Percentiles rank a stretch among this genome's conserved stretches.
phyloP scores from a whole-genome alignment of 2,888 invertebrate species.

The Palloptera scutellata region DNA sequence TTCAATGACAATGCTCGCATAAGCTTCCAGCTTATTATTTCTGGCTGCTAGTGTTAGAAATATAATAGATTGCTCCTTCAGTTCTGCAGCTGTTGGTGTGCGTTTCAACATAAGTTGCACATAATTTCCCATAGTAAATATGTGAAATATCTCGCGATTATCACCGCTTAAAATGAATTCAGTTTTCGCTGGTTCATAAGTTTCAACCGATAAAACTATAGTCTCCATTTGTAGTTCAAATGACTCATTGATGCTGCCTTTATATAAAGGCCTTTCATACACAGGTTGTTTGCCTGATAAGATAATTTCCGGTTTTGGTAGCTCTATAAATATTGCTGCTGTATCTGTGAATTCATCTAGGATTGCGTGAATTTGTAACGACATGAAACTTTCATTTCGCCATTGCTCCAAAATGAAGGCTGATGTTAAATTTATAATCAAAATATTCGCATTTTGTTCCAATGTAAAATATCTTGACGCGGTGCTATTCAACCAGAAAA shows the following conservation, averaged over 20 bases:
- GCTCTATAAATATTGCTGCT: slow-evolving; percentile 33
- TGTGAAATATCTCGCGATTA: slow-evolving; percentile 33
- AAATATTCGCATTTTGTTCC: slow-evolving; percentile 17
- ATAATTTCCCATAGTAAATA: slow-evolving; percentile 16
- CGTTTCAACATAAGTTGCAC: slow-evolving; percentile 30
- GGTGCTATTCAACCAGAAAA: slow-evolving; percentile 30
- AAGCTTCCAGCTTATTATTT: slow-evolving; percentile 16
- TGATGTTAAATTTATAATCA: slow-evolving; percentile 32
- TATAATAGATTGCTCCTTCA: slow-evolving; percentile 19
- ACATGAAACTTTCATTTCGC: slow-evolving; percentile 31
- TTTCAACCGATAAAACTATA: slow-evolving; percentile 34
- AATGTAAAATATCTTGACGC: slow-evolving; percentile 28
- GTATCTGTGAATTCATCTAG: slow-evolving; percentile 30
- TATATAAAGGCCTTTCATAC: slow-evolving; percentile 42
- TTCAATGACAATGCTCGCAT: slow-evolving; percentile 35
- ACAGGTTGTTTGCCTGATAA: slow-evolving; percentile 26
- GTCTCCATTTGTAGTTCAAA: slow-evolving; percentile 36
- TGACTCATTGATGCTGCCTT: slow-evolving; percentile 36
- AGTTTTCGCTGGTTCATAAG: slow-evolving; percentile 28
- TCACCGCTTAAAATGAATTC: slow-evolving; percentile 36
- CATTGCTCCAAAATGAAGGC: slow-evolving; percentile 30
- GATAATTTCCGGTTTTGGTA: slow-evolving; percentile 21
- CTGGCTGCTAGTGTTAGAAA: slow-evolving; percentile 31
- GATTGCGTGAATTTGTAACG: slow-evolving; percentile 37
- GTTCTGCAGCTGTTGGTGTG: slow-evolving; percentile 15